Evolutionary conservation across 2,888 invertebrate species (phyloP).

Genomic region (Andricus curvator): DNA sequence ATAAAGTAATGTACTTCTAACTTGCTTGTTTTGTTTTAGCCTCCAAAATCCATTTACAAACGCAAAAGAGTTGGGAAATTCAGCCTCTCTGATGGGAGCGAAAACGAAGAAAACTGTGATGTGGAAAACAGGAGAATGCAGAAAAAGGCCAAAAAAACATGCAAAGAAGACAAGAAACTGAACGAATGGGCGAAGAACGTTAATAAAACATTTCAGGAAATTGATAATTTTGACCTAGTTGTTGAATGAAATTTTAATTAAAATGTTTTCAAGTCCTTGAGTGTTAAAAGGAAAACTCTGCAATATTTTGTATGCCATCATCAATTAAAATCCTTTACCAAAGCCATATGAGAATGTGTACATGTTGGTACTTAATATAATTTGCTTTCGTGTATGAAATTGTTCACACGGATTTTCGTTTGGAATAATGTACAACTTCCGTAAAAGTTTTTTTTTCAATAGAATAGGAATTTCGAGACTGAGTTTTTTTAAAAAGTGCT

Average conservation of each 20-base stretch:
- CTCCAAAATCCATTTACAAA: slow-evolving; percentile 69
- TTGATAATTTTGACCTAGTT: slow-evolving; percentile 69
- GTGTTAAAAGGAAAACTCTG: too few species aligned
- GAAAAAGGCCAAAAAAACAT: slow-evolving; percentile 56
- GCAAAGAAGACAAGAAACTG: slow-evolving; percentile 60
- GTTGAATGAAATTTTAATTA: slow-evolving; percentile 62
- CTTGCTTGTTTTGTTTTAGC: slow-evolving; percentile 57
- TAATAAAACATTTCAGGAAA: slow-evolving; percentile 70
- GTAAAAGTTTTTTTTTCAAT: too few species aligned
- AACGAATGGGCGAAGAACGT: slow-evolving; percentile 65
- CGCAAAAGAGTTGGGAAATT: slow-evolving; percentile 61
- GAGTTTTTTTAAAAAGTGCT: too few species aligned
- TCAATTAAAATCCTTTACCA: too few species aligned
- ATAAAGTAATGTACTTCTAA: not conserved
- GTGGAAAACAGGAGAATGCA: slow-evolving; percentile 32
- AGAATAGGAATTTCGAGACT: too few species aligned
- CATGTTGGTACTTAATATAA: too few species aligned
- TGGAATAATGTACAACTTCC: too few species aligned
- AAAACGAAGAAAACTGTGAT: not conserved
- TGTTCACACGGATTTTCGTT: too few species aligned
- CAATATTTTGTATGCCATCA: too few species aligned
- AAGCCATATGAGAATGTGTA: too few species aligned
- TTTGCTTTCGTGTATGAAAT: too few species aligned
- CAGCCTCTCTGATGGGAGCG: slow-evolving; percentile 50
- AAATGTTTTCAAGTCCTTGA: too few species aligned